Evolutionary conservation across 2,113 vertebrate species (phyloP).

Genomic region (Ceyx cyanopectus): DNA sequence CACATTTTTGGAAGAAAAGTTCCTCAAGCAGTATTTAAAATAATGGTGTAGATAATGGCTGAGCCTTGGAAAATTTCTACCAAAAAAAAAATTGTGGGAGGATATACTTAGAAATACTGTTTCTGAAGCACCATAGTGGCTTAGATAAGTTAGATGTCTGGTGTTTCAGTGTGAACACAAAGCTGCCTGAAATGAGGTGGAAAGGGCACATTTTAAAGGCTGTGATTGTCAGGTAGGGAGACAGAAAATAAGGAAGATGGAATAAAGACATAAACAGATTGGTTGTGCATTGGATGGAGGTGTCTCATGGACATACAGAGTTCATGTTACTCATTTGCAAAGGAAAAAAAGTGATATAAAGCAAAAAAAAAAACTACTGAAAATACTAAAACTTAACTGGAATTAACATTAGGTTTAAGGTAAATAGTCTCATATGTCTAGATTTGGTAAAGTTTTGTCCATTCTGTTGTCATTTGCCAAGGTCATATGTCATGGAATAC

Average conservation of each 20-base stretch:
- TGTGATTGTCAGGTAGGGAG: background rate
- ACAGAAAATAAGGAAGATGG: background rate
- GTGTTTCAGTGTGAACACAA: background rate
- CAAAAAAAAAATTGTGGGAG: background rate
- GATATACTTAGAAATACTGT: background rate
- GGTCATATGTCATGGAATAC: background rate
- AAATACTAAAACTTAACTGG: background rate
- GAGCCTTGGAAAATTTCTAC: background rate
- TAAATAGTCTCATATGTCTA: background rate
- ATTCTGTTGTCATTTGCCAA: background rate
- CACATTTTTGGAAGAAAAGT: background rate
- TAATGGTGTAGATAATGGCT: background rate
- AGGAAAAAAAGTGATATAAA: background rate
- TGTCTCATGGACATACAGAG: background rate
- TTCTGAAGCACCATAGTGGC: background rate
- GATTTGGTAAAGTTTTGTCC: background rate
- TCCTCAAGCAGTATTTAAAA: background rate
- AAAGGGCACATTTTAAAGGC: background rate
- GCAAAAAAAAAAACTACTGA: background rate
- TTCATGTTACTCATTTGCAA: background rate
- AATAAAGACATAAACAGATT: background rate
- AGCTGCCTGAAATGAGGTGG: background rate
- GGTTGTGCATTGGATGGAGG: background rate
- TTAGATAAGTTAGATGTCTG: background rate
- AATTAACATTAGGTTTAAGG: background rate